Percentiles rank a stretch among this genome's conserved stretches.
phyloP scores from a whole-genome alignment of 1,140 invertebrate species.

The Dufourea novaeangliae region DNA sequence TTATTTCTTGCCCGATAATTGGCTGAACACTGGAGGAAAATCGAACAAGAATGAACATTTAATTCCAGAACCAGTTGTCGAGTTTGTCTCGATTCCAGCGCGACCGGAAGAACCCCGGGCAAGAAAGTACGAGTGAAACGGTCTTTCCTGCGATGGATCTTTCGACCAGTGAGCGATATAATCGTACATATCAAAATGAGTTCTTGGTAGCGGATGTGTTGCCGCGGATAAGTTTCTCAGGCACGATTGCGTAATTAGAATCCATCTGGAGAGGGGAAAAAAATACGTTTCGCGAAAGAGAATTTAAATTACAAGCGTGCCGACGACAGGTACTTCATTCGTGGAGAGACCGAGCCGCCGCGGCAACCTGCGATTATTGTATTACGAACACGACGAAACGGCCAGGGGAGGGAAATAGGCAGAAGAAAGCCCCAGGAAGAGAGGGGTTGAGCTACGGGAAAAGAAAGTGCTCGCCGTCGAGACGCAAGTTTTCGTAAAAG shows the following conservation, averaged over 20 bases:
- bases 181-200: conserved; percentile 27
- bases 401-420: background rate
- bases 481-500: conserved; percentile 21
- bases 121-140: background rate
- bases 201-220: background rate
- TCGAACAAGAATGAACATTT: too few species aligned
- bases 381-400: conserved; percentile 12
- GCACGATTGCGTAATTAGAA: conserved; percentile 29
- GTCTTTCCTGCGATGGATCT: background rate
- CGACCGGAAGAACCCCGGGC: background rate
- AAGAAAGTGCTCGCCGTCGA: background rate
- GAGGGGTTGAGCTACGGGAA: background rate
- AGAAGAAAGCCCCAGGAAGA: background rate
- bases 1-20: too few species aligned
- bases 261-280: background rate
- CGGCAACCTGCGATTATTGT: conserved; percentile 38
- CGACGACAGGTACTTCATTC: conserved; percentile 31
- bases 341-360: background rate
- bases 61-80: too few species aligned
- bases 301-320: conserved; percentile 48
- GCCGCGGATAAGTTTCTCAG: conserved; percentile 15
- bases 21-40: too few species aligned
- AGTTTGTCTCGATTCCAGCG: too few species aligned
- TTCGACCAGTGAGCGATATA: background rate
- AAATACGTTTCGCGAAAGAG: conserved; percentile 1